phyloP scores from a whole-genome alignment of 1,140 invertebrate genomes.

The Kradibia gibbosae region DNA sequence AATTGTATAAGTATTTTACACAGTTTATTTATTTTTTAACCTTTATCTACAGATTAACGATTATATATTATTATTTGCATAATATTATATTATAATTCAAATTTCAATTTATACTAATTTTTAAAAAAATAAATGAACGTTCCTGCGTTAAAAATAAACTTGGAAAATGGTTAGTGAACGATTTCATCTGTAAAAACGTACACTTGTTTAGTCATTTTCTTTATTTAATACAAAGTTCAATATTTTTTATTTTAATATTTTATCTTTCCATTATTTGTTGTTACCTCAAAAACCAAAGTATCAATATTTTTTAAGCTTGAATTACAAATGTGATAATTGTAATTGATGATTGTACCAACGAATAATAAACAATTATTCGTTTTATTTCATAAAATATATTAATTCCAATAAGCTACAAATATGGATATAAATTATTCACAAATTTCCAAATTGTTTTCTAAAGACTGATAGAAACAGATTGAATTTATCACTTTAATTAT shows the following conservation, averaged over 20 bases:
- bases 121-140: background rate
- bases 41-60: too few species aligned
- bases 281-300: conserved; percentile 1
- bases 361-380: background rate
- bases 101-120: background rate
- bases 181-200: background rate
- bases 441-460: background rate
- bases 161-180: background rate
- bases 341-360: conserved; percentile 1
- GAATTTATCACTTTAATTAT: too few species aligned
- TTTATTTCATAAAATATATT: conserved; percentile 5
- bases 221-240: background rate
- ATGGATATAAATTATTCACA: background rate
- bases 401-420: background rate
- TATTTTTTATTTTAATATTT: conserved; percentile 11
- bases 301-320: conserved; percentile 6
- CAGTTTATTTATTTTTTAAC: too few species aligned
- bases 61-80: background rate
- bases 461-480: conserved; percentile 23
- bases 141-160: background rate
- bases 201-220: background rate
- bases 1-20: background rate
- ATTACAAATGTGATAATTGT: background rate
- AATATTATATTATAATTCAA: background rate
- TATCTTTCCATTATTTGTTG: background rate